These are phyloP conservation scores for Callyntrura guangdongensis DNA, from an alignment of 2,888 invertebrate species.

Conservation along the genomic window DNA sequence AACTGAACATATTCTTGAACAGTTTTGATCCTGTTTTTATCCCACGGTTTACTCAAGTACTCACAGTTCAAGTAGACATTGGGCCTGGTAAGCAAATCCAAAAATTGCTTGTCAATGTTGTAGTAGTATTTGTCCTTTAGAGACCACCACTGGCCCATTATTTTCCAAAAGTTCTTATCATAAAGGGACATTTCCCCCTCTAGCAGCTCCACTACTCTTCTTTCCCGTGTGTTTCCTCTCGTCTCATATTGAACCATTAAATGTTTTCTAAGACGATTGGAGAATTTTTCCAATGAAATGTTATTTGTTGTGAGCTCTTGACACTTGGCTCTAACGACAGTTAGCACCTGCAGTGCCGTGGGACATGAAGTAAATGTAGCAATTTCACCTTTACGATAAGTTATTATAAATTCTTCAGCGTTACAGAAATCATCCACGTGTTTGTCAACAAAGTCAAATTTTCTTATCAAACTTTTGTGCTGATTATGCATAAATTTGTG, in stretches of 20 bases:
- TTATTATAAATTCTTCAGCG: slow-evolving; percentile 11
- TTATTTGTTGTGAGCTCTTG: neutral
- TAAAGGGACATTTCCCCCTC: slow-evolving; percentile 19
- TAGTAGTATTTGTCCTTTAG: slow-evolving; percentile 26
- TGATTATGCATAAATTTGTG: slow-evolving; percentile 47
- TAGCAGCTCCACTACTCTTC: neutral
- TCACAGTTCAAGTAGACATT: neutral
- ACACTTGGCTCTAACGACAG: neutral
- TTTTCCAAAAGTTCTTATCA: slow-evolving; percentile 14
- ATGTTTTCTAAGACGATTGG: slow-evolving; percentile 2
- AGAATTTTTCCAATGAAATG: neutral
- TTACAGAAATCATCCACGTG: slow-evolving; percentile 25
- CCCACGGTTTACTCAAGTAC: neutral
- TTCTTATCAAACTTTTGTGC: neutral
- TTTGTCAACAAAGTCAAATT: slow-evolving; percentile 47
- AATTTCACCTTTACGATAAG: neutral
- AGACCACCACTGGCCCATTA: slow-evolving; percentile 26
- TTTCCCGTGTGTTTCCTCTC: neutral
- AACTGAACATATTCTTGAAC: neutral
- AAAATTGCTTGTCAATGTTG: slow-evolving; percentile 14
- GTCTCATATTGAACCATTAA: neutral
- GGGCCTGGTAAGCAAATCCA: slow-evolving; percentile 3
- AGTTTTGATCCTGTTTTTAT: neutral
- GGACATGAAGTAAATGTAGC: slow-evolving; percentile 27
- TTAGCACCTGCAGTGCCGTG: neutral